phyloP scores from a whole-genome alignment of 2,797 vertebrate genomes.

The Oceanodroma leucorhoa region DNA sequence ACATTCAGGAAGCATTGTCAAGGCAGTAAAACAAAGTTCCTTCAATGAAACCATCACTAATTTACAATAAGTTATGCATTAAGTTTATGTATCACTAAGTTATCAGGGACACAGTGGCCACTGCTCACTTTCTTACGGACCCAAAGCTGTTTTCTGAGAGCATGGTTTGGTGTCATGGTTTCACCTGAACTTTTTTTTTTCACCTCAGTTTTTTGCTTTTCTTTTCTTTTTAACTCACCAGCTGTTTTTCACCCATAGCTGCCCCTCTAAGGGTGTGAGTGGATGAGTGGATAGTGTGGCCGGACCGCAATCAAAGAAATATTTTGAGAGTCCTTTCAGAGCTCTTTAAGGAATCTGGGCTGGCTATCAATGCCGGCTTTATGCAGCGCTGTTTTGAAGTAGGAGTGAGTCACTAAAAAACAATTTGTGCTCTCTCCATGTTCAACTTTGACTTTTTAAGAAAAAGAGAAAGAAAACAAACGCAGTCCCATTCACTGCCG shows the following conservation, averaged over 20 bases:
- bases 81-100: not conserved
- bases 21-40: not conserved
- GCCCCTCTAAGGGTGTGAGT: not conserved
- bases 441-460: conserved; percentile 62
- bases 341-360: conserved; percentile 30
- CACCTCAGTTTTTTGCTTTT: not conserved
- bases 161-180: not conserved
- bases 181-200: not conserved
- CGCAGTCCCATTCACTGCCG: not conserved
- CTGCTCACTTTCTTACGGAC: not conserved
- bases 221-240: not conserved
- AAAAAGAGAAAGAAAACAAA: conserved; percentile 60
- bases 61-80: not conserved
- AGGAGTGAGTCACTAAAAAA: conserved; percentile 67
- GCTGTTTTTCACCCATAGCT: not conserved
- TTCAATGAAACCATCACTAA: not conserved
- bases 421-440: conserved; percentile 35
- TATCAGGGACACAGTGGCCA: not conserved
- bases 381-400: conserved; percentile 35
- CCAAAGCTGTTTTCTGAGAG: not conserved
- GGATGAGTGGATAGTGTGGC: not conserved
- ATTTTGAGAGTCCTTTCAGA: conserved; percentile 46
- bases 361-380: conserved; percentile 20
- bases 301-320: conserved; percentile 30
- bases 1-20: not conserved